Evolutionary conservation across 2,797 vertebrate genomes (phyloP).

Genomic region (Sebastes steindachneri): DNA sequence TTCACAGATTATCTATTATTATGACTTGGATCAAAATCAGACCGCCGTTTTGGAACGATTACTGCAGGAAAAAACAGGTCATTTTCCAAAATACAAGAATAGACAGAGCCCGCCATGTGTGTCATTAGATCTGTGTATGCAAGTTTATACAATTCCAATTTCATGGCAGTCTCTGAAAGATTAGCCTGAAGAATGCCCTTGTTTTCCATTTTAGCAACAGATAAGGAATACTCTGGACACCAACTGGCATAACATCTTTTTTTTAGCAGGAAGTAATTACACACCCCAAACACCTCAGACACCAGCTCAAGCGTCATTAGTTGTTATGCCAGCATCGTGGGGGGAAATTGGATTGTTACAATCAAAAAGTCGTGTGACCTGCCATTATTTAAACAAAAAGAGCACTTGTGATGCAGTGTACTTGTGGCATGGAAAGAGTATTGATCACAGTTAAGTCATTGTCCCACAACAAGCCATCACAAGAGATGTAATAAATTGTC

Average conservation of each 20-base stretch:
- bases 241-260: constrained; percentile 29
- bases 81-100: neutral
- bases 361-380: neutral
- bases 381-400: neutral
- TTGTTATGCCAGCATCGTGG: constrained; percentile 34
- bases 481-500: constrained; percentile 63
- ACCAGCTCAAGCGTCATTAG: constrained; percentile 43
- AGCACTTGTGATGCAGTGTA: constrained; percentile 12
- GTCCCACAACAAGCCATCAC: constrained; percentile 71
- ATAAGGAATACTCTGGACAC: neutral
- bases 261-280: constrained; percentile 7
- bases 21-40: constrained; percentile 30
- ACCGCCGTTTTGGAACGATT: constrained; percentile 1
- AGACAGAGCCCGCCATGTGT: constrained; percentile 2
- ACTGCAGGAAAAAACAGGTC: constrained; percentile 18
- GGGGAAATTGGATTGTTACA: neutral
- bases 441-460: constrained; percentile 49
- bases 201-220: neutral
- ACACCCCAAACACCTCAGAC: constrained; percentile 48
- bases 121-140: neutral
- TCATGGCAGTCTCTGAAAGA: neutral
- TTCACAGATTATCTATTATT: neutral
- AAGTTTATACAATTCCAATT: neutral
- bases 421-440: constrained; percentile 20
- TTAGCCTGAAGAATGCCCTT: neutral